Evolutionary conservation across 2,888 invertebrate genomes (phyloP).

Genomic region (Pyrochroa serraticornis): DNA sequence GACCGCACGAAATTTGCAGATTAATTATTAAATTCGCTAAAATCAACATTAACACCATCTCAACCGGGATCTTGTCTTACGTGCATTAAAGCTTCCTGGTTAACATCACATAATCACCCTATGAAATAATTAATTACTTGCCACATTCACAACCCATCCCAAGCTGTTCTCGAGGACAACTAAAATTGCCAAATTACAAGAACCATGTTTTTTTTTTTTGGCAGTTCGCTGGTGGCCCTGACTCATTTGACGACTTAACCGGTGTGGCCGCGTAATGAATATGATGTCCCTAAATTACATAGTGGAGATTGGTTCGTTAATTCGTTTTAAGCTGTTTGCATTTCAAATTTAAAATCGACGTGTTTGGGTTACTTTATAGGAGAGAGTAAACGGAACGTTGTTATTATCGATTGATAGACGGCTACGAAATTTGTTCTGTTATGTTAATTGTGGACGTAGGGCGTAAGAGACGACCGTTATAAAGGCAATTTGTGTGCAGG

Average conservation of each 20-base stretch:
- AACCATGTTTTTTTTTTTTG: constrained; percentile 6
- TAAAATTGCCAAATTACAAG: too few relatives aligned
- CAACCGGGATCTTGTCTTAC: constrained; percentile 18
- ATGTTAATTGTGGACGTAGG: constrained; percentile 19
- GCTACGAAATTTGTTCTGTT: constrained; percentile 12
- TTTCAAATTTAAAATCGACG: constrained; percentile 11
- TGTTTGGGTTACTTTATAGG: constrained; percentile 4
- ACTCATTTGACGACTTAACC: constrained; percentile 13
- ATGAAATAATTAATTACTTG: constrained; percentile 22
- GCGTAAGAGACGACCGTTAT: constrained; percentile 12
- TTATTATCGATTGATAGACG: not conserved
- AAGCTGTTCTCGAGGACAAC: not conserved
- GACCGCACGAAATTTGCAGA: constrained; percentile 8
- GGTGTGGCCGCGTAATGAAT: constrained; percentile 12
- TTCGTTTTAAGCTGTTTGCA: constrained; percentile 17
- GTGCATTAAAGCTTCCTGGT: constrained; percentile 4
- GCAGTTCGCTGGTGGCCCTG: not conserved
- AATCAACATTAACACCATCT: constrained; percentile 21
- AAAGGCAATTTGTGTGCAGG: constrained; percentile 15
- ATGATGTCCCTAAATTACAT: constrained; percentile 12
- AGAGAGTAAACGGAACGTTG: constrained; percentile 1
- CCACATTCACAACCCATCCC: constrained; percentile 1
- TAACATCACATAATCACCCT: constrained; percentile 16
- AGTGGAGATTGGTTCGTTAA: constrained; percentile 11
- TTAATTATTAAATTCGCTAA: constrained; percentile 15